These are phyloP conservation scores for Sinocyclocheilus anshuiensis DNA, from an alignment of 2,113 vertebrate genomes.

Conservation along the genomic window DNA sequence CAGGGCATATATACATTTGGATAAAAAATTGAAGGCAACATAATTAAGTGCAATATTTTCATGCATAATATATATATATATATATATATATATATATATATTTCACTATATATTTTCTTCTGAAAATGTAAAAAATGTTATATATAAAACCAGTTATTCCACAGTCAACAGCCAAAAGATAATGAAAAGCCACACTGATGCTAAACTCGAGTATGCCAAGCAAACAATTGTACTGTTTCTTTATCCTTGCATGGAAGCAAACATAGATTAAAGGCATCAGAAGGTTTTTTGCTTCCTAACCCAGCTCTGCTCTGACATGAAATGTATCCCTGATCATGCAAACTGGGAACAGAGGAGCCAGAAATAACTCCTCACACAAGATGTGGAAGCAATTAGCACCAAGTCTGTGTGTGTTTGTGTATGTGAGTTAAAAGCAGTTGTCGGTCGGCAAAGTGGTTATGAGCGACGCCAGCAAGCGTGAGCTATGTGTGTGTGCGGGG, in stretches of 20 bases:
- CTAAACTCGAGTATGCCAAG: background rate
- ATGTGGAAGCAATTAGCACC: slow-evolving; percentile 85
- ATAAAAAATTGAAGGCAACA: background rate
- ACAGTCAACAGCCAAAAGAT: background rate
- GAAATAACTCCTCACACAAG: slow-evolving; percentile 91
- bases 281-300: slow-evolving; percentile 70
- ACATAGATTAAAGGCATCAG: slow-evolving; percentile 69
- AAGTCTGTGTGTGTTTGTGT: slow-evolving; percentile 60
- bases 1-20: background rate
- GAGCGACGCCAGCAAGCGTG: slow-evolving; percentile 54
- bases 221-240: slow-evolving; percentile 54
- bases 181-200: background rate
- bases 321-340: slow-evolving; percentile 82
- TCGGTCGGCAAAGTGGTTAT: slow-evolving; percentile 54
- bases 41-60: background rate
- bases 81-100: too few relatives aligned
- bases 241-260: slow-evolving; percentile 60
- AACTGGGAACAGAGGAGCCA: slow-evolving; percentile 82
- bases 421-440: slow-evolving; percentile 61
- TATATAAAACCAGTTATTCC: too few relatives aligned
- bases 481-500: slow-evolving; percentile 48
- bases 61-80: background rate
- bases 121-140: too few relatives aligned
- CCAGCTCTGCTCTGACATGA: slow-evolving; percentile 83
- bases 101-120: too few relatives aligned